phyloP scores from a whole-genome alignment of 2,797 vertebrate genomes.

The Apodemus agrarius region DNA sequence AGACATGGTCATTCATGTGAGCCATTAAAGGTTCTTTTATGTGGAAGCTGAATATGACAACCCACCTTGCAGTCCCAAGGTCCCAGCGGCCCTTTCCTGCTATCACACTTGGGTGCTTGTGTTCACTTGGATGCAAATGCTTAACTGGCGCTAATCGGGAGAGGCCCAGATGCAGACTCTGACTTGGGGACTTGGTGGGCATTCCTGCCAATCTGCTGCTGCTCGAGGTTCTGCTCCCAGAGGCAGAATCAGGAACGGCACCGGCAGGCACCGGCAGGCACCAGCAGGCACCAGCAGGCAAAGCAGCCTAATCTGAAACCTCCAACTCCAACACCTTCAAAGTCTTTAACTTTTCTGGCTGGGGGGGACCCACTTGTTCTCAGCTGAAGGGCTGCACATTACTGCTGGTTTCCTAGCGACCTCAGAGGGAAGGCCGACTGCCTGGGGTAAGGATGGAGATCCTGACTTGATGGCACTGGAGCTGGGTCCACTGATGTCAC shows the following conservation, averaged over 20 bases:
- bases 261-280: background rate
- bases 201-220: constrained; percentile 57
- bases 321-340: background rate
- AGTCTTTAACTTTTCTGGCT: background rate
- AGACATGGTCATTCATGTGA: background rate
- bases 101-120: constrained; percentile 85
- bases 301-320: background rate
- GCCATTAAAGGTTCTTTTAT: background rate
- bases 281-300: background rate
- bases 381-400: constrained; percentile 85
- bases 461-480: constrained; percentile 72
- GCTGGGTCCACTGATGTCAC: constrained; percentile 72
- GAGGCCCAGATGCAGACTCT: constrained; percentile 94
- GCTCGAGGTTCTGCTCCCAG: constrained; percentile 86
- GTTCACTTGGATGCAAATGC: constrained; percentile 92
- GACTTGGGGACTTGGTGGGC: constrained; percentile 90
- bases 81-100: background rate
- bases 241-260: constrained; percentile 62
- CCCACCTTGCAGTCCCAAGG: background rate
- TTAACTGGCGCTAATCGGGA: constrained; percentile 95
- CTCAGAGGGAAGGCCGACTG: constrained; percentile 71
- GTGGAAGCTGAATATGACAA: background rate
- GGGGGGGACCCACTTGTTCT: constrained; percentile 93
- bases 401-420: constrained; percentile 81
- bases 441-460: constrained; percentile 69